Evolutionary conservation across 2,888 invertebrate genomes (phyloP), one percentile per base, ranked within the genome.

Genomic region (Caradrina clavipalpis): DNA sequence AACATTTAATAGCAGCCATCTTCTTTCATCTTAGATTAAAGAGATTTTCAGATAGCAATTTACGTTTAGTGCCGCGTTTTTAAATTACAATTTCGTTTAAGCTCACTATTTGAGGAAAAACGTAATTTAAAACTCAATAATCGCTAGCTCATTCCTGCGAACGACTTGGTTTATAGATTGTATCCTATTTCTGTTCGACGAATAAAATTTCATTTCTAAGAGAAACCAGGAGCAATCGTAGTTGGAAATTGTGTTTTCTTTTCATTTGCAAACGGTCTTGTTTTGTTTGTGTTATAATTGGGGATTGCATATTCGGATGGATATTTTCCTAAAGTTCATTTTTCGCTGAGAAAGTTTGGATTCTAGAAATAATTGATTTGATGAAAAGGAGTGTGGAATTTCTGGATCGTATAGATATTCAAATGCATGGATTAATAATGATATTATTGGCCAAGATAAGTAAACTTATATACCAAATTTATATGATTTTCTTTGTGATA

Each of bases 51-150:
- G 22, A 61, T 42, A 55, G 47, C 39, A 61, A 69, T 76, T 26
- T 19, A 58, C 17, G 2, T 60, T 55, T 63, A 56, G n/a, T 58
- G 45, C 26, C 39, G n/a, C 47, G 15, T 61, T 77, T 69, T 64
- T 55, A 59, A 81, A 77, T 70, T 55, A 58, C 31, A 53, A 61
- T 81, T 70, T 70, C 57, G 45, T 53, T 76, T 31, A 60, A 63
- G 55, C 69, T 63, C 22, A 61, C 54, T 64, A 61, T 76, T 81
- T 76, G 49, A 65, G 35, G 26, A 47, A 77, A 76, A 81, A 50
- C 39, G 54, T 62, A 69, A 76, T 81, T 76, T 61, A 17, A 64
- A 77, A 58, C 72, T 63, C 51, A 59, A 81, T 81, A 70, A 69
- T 76, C 61, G 57, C 50, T 31, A 2, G 50, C 19, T 69, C 59